These are phyloP conservation scores for Tribolium freemani DNA, from an alignment of 2,888 invertebrate genomes.

Conservation along the genomic window DNA sequence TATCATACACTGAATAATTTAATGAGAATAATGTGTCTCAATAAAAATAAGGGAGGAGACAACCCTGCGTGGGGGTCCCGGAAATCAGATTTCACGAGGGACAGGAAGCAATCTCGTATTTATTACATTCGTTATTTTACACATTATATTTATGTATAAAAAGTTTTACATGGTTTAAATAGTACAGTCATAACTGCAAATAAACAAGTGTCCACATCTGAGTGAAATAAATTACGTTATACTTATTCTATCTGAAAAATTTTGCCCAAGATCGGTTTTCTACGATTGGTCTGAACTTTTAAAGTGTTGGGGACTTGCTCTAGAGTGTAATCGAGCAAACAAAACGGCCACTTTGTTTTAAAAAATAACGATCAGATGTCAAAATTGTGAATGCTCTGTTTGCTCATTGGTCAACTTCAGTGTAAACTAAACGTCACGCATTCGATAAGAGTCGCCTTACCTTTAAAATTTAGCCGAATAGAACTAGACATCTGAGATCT, in stretches of 20 bases:
- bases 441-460: slow-evolving; percentile 9
- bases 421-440: slow-evolving; percentile 31
- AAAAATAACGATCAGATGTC: slow-evolving; percentile 17
- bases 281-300: neutral
- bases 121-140: slow-evolving; percentile 60
- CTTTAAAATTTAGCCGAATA: slow-evolving; percentile 35
- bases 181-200: slow-evolving; percentile 62
- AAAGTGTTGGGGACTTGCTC: slow-evolving; percentile 28
- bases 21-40: slow-evolving; percentile 36
- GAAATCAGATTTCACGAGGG: slow-evolving; percentile 44
- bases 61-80: slow-evolving; percentile 54
- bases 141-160: slow-evolving; percentile 67
- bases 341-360: slow-evolving; percentile 32
- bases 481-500: slow-evolving; percentile 41
- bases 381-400: slow-evolving; percentile 43
- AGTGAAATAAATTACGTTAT: slow-evolving; percentile 54
- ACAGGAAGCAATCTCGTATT: slow-evolving; percentile 51
- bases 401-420: slow-evolving; percentile 43
- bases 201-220: slow-evolving; percentile 48
- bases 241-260: slow-evolving; percentile 39
- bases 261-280: slow-evolving; percentile 13
- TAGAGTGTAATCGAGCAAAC: slow-evolving; percentile 30
- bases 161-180: slow-evolving; percentile 63
- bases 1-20: slow-evolving; percentile 57
- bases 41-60: slow-evolving; percentile 52